A percentile compares a stretch with the other conserved stretches of the same genome.
These are phyloP conservation scores for Amitus sp. DNA, from an alignment of 2,888 invertebrate genomes.

Conservation along the genomic window DNA sequence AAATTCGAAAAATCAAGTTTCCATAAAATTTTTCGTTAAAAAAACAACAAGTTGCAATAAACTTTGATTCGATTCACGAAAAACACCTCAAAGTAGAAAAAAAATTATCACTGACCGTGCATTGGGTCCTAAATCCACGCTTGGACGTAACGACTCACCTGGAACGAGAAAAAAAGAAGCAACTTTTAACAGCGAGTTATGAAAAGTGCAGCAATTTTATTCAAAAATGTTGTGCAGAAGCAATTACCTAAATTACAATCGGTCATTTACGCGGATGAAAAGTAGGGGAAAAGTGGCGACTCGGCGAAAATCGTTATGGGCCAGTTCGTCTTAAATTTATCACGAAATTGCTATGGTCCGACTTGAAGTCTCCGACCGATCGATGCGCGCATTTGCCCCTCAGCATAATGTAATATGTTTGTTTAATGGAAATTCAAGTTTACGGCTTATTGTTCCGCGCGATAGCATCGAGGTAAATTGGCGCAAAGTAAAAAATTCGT, in stretches of 20 bases:
- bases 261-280: background rate
- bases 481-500: slow-evolving; percentile 20
- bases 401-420: slow-evolving; percentile 25
- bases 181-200: background rate
- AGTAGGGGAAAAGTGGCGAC: slow-evolving; percentile 27
- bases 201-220: slow-evolving; percentile 3
- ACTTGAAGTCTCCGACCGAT: slow-evolving; percentile 17
- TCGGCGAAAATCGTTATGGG: slow-evolving; percentile 41
- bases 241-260: slow-evolving; percentile 7
- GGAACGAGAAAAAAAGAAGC: background rate
- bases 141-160: background rate
- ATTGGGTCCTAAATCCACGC: background rate
- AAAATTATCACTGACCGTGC: background rate
- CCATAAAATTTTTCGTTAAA: too few species aligned
- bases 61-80: too few species aligned
- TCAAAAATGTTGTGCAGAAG: slow-evolving; percentile 1
- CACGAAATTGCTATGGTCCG: slow-evolving; percentile 41
- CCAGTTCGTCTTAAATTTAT: slow-evolving; percentile 44
- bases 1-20: too few species aligned
- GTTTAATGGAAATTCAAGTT: slow-evolving; percentile 42
- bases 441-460: slow-evolving; percentile 38
- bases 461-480: slow-evolving; percentile 31
- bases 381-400: slow-evolving; percentile 2
- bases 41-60: too few species aligned
- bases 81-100: too few species aligned